Evolutionary conservation across 2,113 vertebrate genomes (phyloP), one percentile per base, ranked within the genome.

Genomic region (Anseranas semipalmata): DNA sequence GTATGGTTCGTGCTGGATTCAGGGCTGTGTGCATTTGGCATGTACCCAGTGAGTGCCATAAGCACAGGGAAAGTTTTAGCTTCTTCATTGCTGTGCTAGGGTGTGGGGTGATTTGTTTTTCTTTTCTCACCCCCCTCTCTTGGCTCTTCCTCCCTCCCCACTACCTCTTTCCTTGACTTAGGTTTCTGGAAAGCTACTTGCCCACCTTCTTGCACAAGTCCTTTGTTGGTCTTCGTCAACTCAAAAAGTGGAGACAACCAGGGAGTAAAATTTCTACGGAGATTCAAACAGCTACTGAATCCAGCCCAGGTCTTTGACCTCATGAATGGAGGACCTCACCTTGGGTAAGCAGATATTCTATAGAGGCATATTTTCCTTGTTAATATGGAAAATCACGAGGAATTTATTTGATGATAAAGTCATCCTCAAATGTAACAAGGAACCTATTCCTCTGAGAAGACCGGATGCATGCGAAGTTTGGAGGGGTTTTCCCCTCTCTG

Each of bases 171-270:
- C 19, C n/a, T 16, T 0, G 3, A n/a, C 70, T 30, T 84, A 99
- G 99, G 99, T 33, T 99, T 99, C 97, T 99, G 99, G 99, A 99
- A 99, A 97, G 99, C 99, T 28, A 99, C 99, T 6, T 99, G 99
- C 81, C 99, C 99, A 2, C 99, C 99, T 0, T 99, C 99, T 82
- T 99, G 99, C 96, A 99, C 99, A 60, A 99, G 99, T 79, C 99
- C 99, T 14, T 97, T 99, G 89, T 94, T 99, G 94, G 99, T 99
- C 48, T 99, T 99, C 14, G 99, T 99, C 74, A 99, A 99, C 97
- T 99, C 99, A 30, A 99, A 99, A 96, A 99, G 99, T 41, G 99
- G 99, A 96, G 99, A 99, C 97, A 99, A 99, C 89, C 99, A 99
- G 97, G 99, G 99, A 0, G 99, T 99, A 43, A 99, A 99, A 97